phyloP scores from a whole-genome alignment of 2,113 vertebrate species.

The Oreocharis arfaki region DNA sequence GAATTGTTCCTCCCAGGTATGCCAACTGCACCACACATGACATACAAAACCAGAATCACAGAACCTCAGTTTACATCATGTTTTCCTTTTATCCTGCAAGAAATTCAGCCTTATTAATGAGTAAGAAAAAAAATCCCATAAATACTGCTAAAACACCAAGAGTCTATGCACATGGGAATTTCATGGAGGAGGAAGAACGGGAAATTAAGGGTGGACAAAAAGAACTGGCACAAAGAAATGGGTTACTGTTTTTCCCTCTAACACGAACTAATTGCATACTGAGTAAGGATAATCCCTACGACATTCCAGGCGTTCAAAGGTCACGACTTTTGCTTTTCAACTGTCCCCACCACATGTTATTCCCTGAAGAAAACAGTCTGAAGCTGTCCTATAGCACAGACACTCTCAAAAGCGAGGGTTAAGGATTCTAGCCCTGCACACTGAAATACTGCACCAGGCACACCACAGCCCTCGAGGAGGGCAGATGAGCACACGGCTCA shows the following conservation, averaged over 20 bases:
- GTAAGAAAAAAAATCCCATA: neutral
- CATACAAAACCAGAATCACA: neutral
- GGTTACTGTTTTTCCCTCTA: neutral
- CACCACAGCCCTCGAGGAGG: neutral
- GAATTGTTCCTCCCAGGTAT: neutral
- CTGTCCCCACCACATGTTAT: neutral
- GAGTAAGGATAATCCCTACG: neutral
- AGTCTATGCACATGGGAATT: neutral
- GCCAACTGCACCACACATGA: neutral
- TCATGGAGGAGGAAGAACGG: rapidly evolving
- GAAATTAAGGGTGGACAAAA: neutral
- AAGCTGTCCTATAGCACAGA: neutral
- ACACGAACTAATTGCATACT: neutral
- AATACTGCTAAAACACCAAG: neutral
- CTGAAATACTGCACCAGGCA: neutral
- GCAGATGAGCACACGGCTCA: neutral
- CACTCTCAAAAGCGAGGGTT: neutral
- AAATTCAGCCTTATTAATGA: neutral
- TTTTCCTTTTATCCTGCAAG: neutral
- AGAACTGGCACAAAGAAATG: neutral
- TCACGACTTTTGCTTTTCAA: slow-evolving; percentile 5
- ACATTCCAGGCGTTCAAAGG: neutral
- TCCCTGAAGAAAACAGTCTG: neutral
- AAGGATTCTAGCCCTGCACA: neutral
- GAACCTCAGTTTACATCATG: neutral